These are phyloP conservation scores for Amyelois transitella DNA, from an alignment of 1,140 invertebrate genomes.

Conservation along the genomic window DNA sequence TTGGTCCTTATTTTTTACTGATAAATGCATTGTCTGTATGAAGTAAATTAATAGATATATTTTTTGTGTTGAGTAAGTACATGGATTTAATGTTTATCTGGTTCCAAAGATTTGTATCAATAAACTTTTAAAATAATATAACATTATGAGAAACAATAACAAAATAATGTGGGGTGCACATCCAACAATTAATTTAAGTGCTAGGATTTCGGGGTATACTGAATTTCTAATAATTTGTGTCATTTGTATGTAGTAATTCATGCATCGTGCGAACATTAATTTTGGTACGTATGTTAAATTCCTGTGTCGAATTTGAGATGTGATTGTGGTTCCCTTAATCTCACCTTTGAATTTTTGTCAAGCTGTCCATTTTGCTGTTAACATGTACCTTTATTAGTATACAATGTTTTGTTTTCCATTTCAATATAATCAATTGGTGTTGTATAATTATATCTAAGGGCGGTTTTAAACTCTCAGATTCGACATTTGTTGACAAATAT, in stretches of 20 bases:
- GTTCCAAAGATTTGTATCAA: no score
- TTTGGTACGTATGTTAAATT: not conserved
- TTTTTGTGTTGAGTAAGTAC: no score
- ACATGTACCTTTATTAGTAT: slow-evolving; percentile 49
- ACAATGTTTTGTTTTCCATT: not conserved
- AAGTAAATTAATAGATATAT: no score
- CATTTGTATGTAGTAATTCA: slow-evolving; percentile 24
- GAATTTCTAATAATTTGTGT: slow-evolving; percentile 3
- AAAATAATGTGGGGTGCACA: slow-evolving; percentile 1
- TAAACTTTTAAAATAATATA: not conserved
- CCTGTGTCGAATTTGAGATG: slow-evolving; percentile 7
- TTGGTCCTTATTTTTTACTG: no score
- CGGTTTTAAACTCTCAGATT: no score
- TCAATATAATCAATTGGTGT: not conserved
- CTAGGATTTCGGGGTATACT: not conserved
- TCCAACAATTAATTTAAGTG: not conserved
- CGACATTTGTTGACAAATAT: no score
- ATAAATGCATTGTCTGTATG: no score
- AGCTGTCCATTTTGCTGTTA: slow-evolving; percentile 52
- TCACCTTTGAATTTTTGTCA: slow-evolving; percentile 48
- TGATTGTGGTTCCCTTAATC: slow-evolving; percentile 16
- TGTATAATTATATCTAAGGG: no score
- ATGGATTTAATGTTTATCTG: no score
- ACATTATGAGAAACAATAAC: not conserved
- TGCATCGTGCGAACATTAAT: slow-evolving; percentile 37